Percentiles rank a stretch among this genome's conserved stretches.
Evolutionary conservation across 2,797 vertebrate species (phyloP).

Genomic region (Megalops cyprinoides): DNA sequence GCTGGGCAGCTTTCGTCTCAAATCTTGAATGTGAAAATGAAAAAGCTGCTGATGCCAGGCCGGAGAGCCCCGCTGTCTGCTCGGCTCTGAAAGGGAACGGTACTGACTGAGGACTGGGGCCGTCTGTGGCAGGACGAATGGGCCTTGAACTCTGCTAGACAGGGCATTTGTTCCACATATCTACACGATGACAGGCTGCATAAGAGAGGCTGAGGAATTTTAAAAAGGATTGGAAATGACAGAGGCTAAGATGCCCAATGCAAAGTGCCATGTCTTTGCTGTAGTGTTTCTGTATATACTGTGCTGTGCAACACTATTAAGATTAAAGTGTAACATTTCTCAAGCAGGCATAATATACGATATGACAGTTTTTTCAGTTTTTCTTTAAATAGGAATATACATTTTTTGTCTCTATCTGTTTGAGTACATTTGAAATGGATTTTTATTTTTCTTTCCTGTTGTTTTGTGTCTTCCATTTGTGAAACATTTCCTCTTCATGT

Average conservation of each 20-base stretch:
- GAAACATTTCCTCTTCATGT: neutral
- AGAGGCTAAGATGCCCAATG: neutral
- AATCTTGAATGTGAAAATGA: neutral
- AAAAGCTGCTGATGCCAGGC: neutral
- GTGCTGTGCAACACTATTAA: too few relatives aligned
- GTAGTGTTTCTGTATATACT: too few relatives aligned
- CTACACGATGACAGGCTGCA: neutral
- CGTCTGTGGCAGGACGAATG: neutral
- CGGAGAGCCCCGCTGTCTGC: neutral
- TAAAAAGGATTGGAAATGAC: neutral
- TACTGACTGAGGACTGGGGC: neutral
- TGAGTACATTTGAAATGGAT: too few relatives aligned
- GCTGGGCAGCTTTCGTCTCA: neutral
- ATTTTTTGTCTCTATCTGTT: too few relatives aligned
- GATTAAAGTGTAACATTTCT: too few relatives aligned
- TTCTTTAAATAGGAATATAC: too few relatives aligned
- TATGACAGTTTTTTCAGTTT: too few relatives aligned
- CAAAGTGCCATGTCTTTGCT: too few relatives aligned
- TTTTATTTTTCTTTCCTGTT: too few relatives aligned
- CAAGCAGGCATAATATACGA: too few relatives aligned
- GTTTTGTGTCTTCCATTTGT: neutral
- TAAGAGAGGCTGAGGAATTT: neutral
- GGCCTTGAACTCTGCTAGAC: neutral
- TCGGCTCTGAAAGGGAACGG: neutral
- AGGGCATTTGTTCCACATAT: neutral